These are phyloP conservation scores for Athrips mouffetella DNA, from an alignment of 2,888 invertebrate species.

Conservation along the genomic window DNA sequence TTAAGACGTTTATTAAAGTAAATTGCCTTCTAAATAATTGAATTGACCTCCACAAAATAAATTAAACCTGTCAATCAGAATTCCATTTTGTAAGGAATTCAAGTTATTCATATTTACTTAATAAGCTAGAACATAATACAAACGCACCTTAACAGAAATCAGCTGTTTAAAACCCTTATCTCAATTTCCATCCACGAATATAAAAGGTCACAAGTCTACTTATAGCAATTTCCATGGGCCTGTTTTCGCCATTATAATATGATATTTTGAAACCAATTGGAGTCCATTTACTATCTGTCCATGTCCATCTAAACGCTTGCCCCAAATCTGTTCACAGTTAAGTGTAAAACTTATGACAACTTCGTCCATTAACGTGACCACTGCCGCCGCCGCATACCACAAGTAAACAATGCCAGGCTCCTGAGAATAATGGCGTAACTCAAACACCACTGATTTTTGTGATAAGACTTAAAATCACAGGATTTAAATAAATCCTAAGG, in stretches of 20 bases:
- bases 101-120: no score
- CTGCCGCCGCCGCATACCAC: background rate
- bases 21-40: background rate
- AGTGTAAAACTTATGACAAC: slow-evolving; percentile 13
- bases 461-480: no score
- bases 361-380: slow-evolving; percentile 7
- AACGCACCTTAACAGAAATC: no score
- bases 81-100: background rate
- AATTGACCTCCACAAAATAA: background rate
- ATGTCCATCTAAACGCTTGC: slow-evolving; percentile 8
- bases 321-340: slow-evolving; percentile 5
- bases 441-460: no score
- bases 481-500: no score
- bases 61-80: slow-evolving; percentile 2
- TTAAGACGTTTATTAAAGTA: no score
- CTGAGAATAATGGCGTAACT: background rate
- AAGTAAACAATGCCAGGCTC: background rate
- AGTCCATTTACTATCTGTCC: background rate
- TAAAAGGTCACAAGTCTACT: no score
- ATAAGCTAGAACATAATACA: no score
- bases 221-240: no score
- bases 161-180: no score
- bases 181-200: no score
- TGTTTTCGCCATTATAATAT: no score
- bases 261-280: background rate